phyloP scores from a whole-genome alignment of 2,797 vertebrate species.

The Halcyon smyrnensis region DNA sequence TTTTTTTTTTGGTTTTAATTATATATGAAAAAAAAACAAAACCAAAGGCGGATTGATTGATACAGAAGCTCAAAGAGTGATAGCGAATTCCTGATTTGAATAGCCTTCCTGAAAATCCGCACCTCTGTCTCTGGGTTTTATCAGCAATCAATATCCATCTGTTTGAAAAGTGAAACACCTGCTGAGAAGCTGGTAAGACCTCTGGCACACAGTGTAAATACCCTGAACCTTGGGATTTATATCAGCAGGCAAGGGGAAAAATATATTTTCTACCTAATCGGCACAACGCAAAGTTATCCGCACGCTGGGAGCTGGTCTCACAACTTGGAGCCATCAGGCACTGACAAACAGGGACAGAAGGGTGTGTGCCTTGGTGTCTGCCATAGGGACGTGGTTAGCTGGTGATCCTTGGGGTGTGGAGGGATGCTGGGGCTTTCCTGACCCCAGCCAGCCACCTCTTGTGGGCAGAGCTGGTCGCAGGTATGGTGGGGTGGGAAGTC shows the following conservation, averaged over 20 bases:
- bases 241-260: not conserved
- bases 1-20: not conserved
- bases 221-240: not conserved
- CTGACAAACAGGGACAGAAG: not conserved
- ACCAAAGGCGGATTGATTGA: not conserved
- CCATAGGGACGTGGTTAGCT: not conserved
- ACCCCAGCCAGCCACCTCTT: fast-evolving
- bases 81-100: not conserved
- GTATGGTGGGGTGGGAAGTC: not conserved
- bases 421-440: not conserved
- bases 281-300: not conserved
- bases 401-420: fast-evolving
- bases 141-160: constrained; percentile 26
- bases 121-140: not conserved
- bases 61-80: not conserved
- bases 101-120: not conserved
- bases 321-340: not conserved
- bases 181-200: constrained; percentile 26
- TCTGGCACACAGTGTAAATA: not conserved
- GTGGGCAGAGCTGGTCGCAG: fast-evolving
- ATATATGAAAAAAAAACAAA: not conserved
- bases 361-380: not conserved
- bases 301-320: not conserved
- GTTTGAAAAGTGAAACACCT: constrained; percentile 20
- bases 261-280: not conserved